These are phyloP conservation scores for Callipepla californica DNA, from an alignment of 2,113 vertebrate species.

Conservation along the genomic window DNA sequence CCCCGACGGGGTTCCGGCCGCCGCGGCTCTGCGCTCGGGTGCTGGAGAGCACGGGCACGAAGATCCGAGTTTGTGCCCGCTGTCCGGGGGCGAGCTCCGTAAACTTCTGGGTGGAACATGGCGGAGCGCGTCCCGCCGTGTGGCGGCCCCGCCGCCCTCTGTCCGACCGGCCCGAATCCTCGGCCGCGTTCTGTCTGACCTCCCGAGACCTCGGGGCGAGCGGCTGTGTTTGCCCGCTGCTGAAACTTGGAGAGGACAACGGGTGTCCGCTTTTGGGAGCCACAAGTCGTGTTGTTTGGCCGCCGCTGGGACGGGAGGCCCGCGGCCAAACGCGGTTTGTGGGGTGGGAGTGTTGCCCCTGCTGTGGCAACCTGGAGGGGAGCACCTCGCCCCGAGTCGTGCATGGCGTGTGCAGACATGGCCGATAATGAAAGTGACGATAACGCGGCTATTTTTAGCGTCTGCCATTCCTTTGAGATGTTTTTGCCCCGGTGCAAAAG, in stretches of 20 bases:
- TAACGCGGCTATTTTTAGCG: not conserved
- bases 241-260: too few relatives aligned
- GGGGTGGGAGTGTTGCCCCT: too few relatives aligned
- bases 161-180: too few relatives aligned
- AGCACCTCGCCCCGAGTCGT: not conserved
- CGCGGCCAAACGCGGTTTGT: too few relatives aligned
- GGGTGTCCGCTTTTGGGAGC: not conserved
- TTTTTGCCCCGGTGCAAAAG: not conserved
- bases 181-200: not conserved
- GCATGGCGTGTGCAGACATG: not conserved
- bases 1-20: not conserved
- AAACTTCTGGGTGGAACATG: not conserved
- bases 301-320: not conserved
- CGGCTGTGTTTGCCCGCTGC: not conserved
- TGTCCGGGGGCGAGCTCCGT: not conserved
- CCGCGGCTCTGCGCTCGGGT: not conserved
- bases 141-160: fast-evolving
- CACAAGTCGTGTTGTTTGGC: too few relatives aligned
- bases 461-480: not conserved
- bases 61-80: not conserved
- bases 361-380: too few relatives aligned
- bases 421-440: not conserved
- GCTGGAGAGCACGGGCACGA: not conserved
- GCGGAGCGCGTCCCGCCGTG: not conserved
- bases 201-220: not conserved